A percentile compares a stretch with the other conserved stretches of the same genome.
phyloP scores from a whole-genome alignment of 2,797 vertebrate species.

The Vireo griseus region DNA sequence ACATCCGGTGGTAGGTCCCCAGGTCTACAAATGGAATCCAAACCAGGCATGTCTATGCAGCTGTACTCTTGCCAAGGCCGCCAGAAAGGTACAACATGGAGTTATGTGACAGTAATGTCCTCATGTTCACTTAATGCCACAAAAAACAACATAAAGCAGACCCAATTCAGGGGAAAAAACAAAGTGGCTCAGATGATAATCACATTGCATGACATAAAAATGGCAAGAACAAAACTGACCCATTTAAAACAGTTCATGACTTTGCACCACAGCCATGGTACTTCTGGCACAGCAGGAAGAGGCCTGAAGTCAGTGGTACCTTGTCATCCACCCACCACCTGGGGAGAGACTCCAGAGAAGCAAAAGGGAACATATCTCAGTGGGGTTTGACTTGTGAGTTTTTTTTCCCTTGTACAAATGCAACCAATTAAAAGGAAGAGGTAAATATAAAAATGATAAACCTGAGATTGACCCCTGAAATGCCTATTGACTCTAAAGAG shows the following conservation, averaged over 20 bases:
- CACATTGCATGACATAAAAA: background rate
- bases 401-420: background rate
- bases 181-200: background rate
- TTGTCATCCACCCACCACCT: background rate
- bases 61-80: background rate
- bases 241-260: background rate
- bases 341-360: background rate
- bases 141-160: background rate
- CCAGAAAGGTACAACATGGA: background rate
- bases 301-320: background rate
- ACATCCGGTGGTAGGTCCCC: background rate
- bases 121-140: background rate
- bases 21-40: background rate
- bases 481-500: background rate
- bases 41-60: background rate
- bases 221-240: background rate
- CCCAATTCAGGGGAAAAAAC: background rate
- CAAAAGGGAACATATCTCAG: background rate
- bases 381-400: rapidly evolving
- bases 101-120: background rate
- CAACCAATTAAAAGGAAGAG: background rate
- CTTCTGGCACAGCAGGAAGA: background rate
- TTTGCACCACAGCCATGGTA: background rate
- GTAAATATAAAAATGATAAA: background rate
- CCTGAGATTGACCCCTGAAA: background rate